These are phyloP conservation scores for Drosophila falleni DNA, from an alignment of 2,888 invertebrate genomes.

Conservation along the genomic window DNA sequence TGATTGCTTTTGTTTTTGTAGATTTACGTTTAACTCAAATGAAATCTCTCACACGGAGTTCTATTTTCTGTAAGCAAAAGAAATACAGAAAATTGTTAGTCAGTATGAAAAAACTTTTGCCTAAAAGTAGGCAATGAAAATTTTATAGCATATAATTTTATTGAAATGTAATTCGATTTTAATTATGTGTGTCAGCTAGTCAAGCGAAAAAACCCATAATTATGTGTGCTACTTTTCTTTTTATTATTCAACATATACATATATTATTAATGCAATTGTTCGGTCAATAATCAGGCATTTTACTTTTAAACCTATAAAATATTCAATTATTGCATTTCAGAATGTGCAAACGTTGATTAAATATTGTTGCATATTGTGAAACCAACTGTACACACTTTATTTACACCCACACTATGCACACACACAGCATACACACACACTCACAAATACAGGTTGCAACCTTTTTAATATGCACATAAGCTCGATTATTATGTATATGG, in stretches of 20 bases:
- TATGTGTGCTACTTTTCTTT: not conserved
- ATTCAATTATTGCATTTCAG: slow-evolving; percentile 64
- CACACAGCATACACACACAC: too few species aligned
- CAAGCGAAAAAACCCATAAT: not conserved
- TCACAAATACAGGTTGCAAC: slow-evolving; percentile 26
- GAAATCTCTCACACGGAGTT: slow-evolving; percentile 12
- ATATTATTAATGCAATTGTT: slow-evolving; percentile 6
- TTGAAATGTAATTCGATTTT: not conserved
- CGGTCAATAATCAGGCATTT: slow-evolving; percentile 19
- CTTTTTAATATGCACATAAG: slow-evolving; percentile 48
- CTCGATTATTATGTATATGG: slow-evolving; percentile 16
- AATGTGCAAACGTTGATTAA: slow-evolving; percentile 48
- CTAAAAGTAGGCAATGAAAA: slow-evolving; percentile 20
- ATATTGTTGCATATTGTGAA: slow-evolving; percentile 43
- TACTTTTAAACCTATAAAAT: slow-evolving; percentile 27
- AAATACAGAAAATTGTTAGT: slow-evolving; percentile 17
- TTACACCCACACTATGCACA: slow-evolving; percentile 8
- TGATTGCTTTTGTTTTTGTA: slow-evolving; percentile 79
- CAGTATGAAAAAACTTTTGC: not conserved
- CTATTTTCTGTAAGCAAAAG: slow-evolving; percentile 23
- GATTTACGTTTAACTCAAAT: slow-evolving; percentile 6
- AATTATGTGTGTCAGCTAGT: slow-evolving; percentile 16
- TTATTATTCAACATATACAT: not conserved
- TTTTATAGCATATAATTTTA: not conserved
- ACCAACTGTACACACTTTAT: slow-evolving; percentile 50